Evolutionary conservation across 2,888 invertebrate species (phyloP), one percentile per base, ranked within the genome.

Genomic region (Crematogaster levior): DNA sequence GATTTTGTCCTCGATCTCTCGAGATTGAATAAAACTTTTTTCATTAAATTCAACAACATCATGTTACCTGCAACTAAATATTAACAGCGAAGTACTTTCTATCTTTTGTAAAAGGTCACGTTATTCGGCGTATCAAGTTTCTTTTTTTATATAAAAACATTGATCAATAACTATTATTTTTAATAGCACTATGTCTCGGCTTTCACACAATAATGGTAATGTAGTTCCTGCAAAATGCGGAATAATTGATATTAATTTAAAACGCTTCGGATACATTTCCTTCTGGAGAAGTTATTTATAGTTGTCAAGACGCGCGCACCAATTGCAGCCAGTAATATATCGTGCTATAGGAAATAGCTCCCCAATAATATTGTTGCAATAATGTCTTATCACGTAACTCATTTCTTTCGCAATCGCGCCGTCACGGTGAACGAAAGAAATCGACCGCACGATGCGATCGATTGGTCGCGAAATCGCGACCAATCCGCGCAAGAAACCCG

Each of bases 381-480:
- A 66, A 66, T 75, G 43, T 61, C 51, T 51, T 65, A 75, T 75
- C 66, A 40, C 53, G 75, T 75, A 75, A 75, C 40, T 51, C 51
- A 37, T 75, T 75, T 75, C 66, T 66, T 58, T 75, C 40, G 75
- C 66, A 75, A 66, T 66, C 75, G 66, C 51, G 40, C 75, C 51
- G 66, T 40, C 53, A 66, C 27, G n/a, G 40, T 40, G 34, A 53
- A 40, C 40, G 66, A 75, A 75, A 75, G 66, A 75, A 75, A 75
- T 75, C 53, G 51, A 75, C 75, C 75, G 75, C 75, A 75, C 75
- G 75, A 75, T 75, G 75, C 75, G 75, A 75, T 75, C 75, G 75
- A 75, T 75, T 75, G 75, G 15, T 75, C 51, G 75, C 66, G 66
- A 75, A 75, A 75, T 75, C 75, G 66, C 75, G 37, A 66, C 30